phyloP scores from a whole-genome alignment of 1,140 invertebrate genomes.

The Acyrthosiphon pisum region DNA sequence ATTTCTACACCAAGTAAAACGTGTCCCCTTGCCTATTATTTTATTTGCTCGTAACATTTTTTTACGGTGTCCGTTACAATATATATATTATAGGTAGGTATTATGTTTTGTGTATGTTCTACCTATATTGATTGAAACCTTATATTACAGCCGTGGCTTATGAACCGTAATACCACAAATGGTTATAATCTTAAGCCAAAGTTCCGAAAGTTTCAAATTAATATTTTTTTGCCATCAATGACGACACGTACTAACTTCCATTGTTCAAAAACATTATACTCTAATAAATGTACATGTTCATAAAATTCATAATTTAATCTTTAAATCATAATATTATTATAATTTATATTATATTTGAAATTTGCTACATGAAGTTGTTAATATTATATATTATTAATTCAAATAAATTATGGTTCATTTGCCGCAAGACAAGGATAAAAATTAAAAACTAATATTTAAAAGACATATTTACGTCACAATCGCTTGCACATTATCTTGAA shows the following conservation, averaged over 20 bases:
- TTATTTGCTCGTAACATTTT: not conserved
- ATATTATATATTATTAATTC: not conserved
- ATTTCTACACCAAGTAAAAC: not conserved
- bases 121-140: slow-evolving; percentile 9
- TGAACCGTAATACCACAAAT: not conserved
- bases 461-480: not conserved
- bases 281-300: not conserved
- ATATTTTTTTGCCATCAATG: not conserved
- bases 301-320: not conserved
- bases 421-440: not conserved
- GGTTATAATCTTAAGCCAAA: not conserved
- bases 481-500: not conserved
- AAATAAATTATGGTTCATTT: not conserved
- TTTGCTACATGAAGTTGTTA: not conserved
- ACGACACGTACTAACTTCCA: not conserved
- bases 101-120: not conserved
- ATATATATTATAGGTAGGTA: not conserved
- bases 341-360: not conserved
- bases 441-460: not conserved
- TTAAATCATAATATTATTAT: not conserved
- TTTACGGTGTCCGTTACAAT: not conserved
- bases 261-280: not conserved
- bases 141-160: not conserved
- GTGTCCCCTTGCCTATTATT: not conserved
- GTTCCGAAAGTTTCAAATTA: not conserved